phyloP scores from a whole-genome alignment of 1,140 invertebrate genomes.

The Anadara kagoshimensis region DNA sequence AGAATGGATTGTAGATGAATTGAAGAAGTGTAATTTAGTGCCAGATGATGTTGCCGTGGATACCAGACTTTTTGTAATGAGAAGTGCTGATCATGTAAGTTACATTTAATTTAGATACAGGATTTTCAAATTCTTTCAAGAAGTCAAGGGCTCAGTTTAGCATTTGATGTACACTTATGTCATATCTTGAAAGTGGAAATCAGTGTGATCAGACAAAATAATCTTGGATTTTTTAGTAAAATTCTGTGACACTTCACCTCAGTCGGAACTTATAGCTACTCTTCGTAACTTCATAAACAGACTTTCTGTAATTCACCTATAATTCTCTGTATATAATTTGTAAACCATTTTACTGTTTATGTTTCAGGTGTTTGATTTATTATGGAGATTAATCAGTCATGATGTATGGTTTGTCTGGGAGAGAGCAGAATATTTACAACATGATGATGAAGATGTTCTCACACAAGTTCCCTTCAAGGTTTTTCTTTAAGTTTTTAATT shows the following conservation, averaged over 20 bases:
- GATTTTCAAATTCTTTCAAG: not conserved
- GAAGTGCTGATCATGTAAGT: constrained; percentile 71
- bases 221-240: too few species aligned
- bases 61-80: constrained; percentile 68
- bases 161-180: too few species aligned
- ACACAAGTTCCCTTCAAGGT: constrained; percentile 70
- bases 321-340: too few species aligned
- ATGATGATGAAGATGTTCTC: constrained; percentile 63
- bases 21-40: constrained; percentile 66
- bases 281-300: not conserved
- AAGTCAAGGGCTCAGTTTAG: not conserved
- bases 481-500: constrained; percentile 1
- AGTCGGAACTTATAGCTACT: too few species aligned
- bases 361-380: constrained; percentile 69
- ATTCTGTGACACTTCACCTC: too few species aligned
- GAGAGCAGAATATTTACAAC: constrained; percentile 69
- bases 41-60: constrained; percentile 68
- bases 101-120: not conserved
- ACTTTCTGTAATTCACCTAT: not conserved
- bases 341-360: not conserved
- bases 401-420: constrained; percentile 73
- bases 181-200: too few species aligned
- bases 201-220: too few species aligned
- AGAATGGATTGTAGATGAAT: constrained; percentile 71
- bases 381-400: constrained; percentile 71